phyloP scores from a whole-genome alignment of 2,888 invertebrate genomes.

The Yponomeuta evonymella region DNA sequence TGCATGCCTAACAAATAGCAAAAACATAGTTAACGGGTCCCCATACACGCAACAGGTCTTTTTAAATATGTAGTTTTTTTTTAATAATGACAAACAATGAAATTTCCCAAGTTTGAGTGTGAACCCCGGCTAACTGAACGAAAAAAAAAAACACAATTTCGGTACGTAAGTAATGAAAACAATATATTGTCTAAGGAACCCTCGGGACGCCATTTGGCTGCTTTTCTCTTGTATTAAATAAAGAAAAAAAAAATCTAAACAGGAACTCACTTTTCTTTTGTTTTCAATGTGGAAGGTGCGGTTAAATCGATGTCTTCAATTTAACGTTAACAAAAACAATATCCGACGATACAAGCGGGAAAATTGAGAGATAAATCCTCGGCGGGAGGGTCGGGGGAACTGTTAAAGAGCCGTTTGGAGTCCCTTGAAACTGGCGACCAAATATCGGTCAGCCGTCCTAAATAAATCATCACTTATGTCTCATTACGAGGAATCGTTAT shows the following conservation, averaged over 20 bases:
- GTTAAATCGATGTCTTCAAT: neutral
- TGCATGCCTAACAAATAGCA: no score
- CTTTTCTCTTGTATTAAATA: no score
- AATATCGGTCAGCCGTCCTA: slow-evolving; percentile 1
- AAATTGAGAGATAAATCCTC: neutral
- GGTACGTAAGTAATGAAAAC: no score
- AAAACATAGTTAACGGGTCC: no score
- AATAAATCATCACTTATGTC: slow-evolving; percentile 1
- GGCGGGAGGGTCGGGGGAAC: neutral
- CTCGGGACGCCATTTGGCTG: no score
- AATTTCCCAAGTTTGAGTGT: no score
- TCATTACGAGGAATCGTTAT: neutral
- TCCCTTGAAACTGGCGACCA: neutral
- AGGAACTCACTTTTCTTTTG: neutral
- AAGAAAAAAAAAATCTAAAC: neutral
- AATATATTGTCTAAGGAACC: no score
- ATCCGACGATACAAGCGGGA: neutral
- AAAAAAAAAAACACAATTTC: no score
- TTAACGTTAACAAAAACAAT: neutral
- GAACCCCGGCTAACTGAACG: no score
- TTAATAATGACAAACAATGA: no score
- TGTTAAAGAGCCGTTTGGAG: neutral
- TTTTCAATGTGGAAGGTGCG: neutral
- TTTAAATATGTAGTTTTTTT: no score
- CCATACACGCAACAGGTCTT: no score